Evolutionary conservation across 1,140 invertebrate genomes (phyloP).

Genomic region (Mya arenaria): DNA sequence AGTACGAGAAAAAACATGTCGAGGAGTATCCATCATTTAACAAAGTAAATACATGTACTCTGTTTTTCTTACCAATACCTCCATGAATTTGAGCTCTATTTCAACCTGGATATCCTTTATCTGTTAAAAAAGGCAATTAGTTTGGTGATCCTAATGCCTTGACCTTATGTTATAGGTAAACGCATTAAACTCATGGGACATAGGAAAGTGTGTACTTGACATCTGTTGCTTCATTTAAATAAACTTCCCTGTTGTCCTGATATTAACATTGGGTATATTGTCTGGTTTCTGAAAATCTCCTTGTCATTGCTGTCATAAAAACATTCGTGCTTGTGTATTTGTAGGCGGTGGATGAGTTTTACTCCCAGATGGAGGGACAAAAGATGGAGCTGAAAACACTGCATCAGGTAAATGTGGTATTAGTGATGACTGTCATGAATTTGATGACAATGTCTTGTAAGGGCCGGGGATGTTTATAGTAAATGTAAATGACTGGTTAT

Average conservation of each 20-base stretch:
- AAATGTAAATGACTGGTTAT: neutral
- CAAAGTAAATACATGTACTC: conserved; percentile 79
- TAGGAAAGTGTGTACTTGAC: too few species aligned
- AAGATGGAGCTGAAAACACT: conserved; percentile 96
- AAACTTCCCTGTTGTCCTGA: too few species aligned
- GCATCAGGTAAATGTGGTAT: conserved; percentile 85
- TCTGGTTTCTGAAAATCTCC: too few species aligned
- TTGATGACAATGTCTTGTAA: too few species aligned
- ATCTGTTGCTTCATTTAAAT: too few species aligned
- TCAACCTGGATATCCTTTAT: neutral
- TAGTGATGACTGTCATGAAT: too few species aligned
- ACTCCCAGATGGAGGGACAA: conserved; percentile 96
- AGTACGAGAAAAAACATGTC: conserved; percentile 85
- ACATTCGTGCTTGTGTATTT: conserved; percentile 54
- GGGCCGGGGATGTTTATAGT: neutral
- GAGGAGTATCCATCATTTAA: conserved; percentile 91
- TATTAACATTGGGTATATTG: too few species aligned
- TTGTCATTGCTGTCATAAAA: too few species aligned
- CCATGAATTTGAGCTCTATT: neutral
- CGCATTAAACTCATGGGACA: neutral
- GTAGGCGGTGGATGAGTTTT: conserved; percentile 97
- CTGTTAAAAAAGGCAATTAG: neutral
- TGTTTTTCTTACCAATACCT: neutral
- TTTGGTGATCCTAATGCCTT: neutral
- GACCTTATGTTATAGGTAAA: neutral